Base-by-base conservation (phyloP, 2,888 invertebrate genomes). In the Drosophila borealis region DNA sequence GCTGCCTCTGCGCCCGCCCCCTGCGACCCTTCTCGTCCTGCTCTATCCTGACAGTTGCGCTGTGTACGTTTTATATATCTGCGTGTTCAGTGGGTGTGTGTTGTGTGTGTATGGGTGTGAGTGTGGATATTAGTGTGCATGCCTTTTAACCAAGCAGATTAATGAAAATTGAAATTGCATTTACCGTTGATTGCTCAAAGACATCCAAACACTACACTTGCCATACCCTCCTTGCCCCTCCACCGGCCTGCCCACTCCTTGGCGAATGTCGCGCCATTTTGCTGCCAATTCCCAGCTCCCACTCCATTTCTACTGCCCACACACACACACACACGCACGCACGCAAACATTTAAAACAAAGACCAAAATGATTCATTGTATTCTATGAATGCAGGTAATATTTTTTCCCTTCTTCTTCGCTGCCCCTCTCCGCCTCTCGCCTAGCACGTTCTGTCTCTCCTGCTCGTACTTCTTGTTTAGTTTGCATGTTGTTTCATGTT, bases 351-450 rank as follows among this genome's bases (percentile, higher is more conserved):
- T 66, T 55, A 10, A 70, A 65, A 75, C 70, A 74, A 70, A 62
- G 59, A 44, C 6, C 60, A 39, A 68, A 71, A 78, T 74, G 74
- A 78, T 81, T 84, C 81, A 78, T 81, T 84, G 75, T 81, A 37
- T 51, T 55, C 60, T 54, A 36, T 69, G 66, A 78, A 78, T 84
- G 70, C 82, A 81, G 81, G 81, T 81, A 69, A 81, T 84, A 70
- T 65, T 57, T 64, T 59, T 63, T 37, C n/a, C 21, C 4, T 42
- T 19, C 2, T 44, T 42, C 14, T 11, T 8, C 17, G 3, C 17
- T 2, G 4, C 36, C 19, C 2, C 36, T 21, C 17, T n/a, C 39
- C 17, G 10, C n/a, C 3, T 11, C 8, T 19, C 3, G 25, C 37
- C 29, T 8, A 1, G 25, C 25, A 5, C 25, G 17, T 17, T 25